Evolutionary conservation across 2,888 invertebrate genomes (phyloP), one percentile per base, ranked within the genome.

Genomic region (Pecten maximus): DNA sequence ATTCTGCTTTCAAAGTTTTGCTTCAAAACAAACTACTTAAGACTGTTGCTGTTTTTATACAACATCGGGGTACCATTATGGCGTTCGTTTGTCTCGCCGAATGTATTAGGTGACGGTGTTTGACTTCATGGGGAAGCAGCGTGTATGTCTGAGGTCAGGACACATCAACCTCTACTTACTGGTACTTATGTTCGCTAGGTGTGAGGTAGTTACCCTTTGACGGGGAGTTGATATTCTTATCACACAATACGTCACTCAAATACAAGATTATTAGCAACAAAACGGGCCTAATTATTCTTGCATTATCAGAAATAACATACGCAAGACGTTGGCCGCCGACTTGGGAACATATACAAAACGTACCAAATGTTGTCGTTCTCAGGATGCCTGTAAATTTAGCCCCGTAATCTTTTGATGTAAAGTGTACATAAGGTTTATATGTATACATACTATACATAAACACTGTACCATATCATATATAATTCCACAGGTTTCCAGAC

Each of bases 121-220:
- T 74, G 74, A 23, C 8, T 74, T 74, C 74, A 23, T 6, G 28
- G 35, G 35, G 16, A 74, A 35, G 8, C 35, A 35, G 28, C 6
- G 6, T 74, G 23, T 74, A 35, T 74, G 16, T 35, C 23, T 0
- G 35, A 23, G 74, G 74, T 74, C 35, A 35, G 74, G 74, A 35
- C 74, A 74, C 6, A 15, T 6, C 35, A 35, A 74, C 74, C 74
- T 15, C 28, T 35, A 54, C 15, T 10, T 35, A 74, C 4, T 15
- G 35, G 74, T 74, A 0, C 74, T 35, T 74, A 23, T 74, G 35
- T 35, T 74, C 35, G 74, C 35, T 8, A 74, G 74, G 74, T 74
- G 74, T 74, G 74, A 74, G 74, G 74, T 74, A 74, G 35, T 28
- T 74, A 74, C 74, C 74, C 74, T 74, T 35, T 74, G 74, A 35